Conservation (phyloP, 2,888 invertebrate genomes). For the Entomobrya proxima region DNA sequence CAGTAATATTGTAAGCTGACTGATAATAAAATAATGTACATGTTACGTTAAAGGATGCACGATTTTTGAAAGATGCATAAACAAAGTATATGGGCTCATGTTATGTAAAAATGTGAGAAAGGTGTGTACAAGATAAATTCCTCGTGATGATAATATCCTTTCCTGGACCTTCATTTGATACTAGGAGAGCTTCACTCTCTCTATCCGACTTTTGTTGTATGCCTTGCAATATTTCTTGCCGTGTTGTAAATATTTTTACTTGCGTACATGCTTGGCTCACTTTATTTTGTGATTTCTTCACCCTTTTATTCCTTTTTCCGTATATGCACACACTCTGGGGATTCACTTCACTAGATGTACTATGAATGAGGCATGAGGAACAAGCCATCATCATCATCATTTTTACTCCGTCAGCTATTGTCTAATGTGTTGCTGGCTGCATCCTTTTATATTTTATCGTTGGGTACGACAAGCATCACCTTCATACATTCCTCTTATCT, state of each 20-base stretch:
- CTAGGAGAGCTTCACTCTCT: not conserved
- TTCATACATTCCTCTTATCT: constrained; percentile 4
- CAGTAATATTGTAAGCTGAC: not conserved
- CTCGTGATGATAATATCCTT: constrained; percentile 36
- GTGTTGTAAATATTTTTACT: not conserved
- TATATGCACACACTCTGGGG: not conserved
- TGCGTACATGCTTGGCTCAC: not conserved
- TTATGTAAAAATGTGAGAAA: constrained; percentile 43
- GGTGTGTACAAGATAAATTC: constrained; percentile 48
- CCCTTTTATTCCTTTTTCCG: not conserved
- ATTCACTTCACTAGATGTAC: constrained; percentile 30
- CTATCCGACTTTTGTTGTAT: too few species aligned
- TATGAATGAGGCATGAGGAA: constrained; percentile 26
- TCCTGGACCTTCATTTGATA: constrained; percentile 35
- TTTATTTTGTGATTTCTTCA: not conserved
- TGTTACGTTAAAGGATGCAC: constrained; percentile 12
- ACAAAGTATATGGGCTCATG: not conserved
- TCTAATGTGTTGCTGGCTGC: constrained; percentile 1
- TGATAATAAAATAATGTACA: not conserved
- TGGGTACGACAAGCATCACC: not conserved
- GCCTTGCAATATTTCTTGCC: too few species aligned
- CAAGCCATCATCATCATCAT: constrained; percentile 49
- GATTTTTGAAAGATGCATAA: not conserved
- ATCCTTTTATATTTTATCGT: constrained; percentile 24
- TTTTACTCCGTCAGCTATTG: constrained; percentile 29